Evolutionary conservation across 1,140 invertebrate species (phyloP).

Genomic region (Sycophila sp.): DNA sequence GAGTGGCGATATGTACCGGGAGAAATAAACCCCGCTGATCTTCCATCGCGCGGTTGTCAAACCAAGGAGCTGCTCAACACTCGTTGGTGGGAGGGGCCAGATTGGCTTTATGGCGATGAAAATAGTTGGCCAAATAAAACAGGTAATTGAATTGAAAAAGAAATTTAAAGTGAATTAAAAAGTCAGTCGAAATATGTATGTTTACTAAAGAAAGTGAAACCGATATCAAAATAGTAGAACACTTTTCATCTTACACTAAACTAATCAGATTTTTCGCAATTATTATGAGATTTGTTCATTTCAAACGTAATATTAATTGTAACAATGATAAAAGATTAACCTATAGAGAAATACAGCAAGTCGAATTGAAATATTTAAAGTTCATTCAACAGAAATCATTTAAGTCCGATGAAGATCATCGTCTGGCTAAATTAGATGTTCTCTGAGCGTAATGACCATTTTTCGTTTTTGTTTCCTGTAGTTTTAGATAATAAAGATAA

Average conservation of each 20-base stretch:
- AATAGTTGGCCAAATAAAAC: constrained; percentile 41
- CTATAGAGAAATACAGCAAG: constrained; percentile 38
- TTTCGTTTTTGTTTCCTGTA: constrained; percentile 41
- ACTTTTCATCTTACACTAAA: constrained; percentile 46
- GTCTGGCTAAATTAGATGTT: constrained; percentile 30
- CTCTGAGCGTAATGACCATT: constrained; percentile 38
- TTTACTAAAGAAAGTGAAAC: neutral
- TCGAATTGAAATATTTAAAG: constrained; percentile 43
- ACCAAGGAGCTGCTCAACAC: constrained; percentile 48
- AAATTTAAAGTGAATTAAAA: constrained; percentile 34
- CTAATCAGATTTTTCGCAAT: constrained; percentile 45
- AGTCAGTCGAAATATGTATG: constrained; percentile 16
- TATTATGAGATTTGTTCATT: constrained; percentile 47
- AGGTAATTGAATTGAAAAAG: constrained; percentile 20
- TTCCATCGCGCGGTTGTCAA: constrained; percentile 56
- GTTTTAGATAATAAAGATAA: constrained; percentile 44
- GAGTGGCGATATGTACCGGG: neutral
- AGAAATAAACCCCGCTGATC: constrained; percentile 58
- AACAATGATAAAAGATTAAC: constrained; percentile 26
- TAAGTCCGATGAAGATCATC: constrained; percentile 19
- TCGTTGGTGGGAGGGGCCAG: constrained; percentile 59
- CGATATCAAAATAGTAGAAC: constrained; percentile 20
- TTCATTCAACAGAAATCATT: constrained; percentile 39
- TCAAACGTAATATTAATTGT: constrained; percentile 1
- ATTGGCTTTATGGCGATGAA: constrained; percentile 43